Base-by-base conservation (phyloP, 2,113 vertebrate species). In the Butorides virescens region DNA sequence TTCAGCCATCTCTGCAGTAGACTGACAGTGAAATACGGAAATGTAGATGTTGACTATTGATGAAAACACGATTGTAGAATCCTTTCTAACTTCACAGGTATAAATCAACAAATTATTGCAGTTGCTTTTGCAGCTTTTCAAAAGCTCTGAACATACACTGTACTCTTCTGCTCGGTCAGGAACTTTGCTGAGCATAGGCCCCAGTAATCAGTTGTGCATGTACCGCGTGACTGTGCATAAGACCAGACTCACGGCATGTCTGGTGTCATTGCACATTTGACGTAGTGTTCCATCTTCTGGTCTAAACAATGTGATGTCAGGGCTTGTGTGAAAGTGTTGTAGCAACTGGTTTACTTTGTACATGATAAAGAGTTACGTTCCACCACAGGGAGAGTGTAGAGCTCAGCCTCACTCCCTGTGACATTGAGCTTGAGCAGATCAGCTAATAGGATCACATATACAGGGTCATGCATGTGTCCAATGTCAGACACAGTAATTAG, bases 191-290 rank as follows among this genome's bases (percentile, higher is more conserved):
- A 79, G 15, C 29, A 10, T 4, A 56, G 30, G 23, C 50, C 15
- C 11, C 26, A 47, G 34, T 21, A 77, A 20, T 26, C 1, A 1
- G 3, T 34, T 58, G 27, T 26, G 50, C 47, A 10, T 4, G 18
- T 18, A 20, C 75, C 27, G 37, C 2, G 8, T n/a, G 66, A 21
- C 12, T 13, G 27, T 34, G 14, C 2, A 1, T 36, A 66, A 87
- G n/a, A 73, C 34, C 65, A 52, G 44, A n/a, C 6, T 18, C n/a
- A 9, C 0, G 2, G 13, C 2, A 0, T 5, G 19, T 15, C 53
- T 59, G 19, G 6, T 70, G 62, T 23, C 55, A 26, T 6, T 29
- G 42, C 9, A 42, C 36, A 8, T 74, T 36, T 50, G 37, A 21
- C 15, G 15, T 2, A 52, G 9, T 16, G 15, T 36, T 89, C 3